These are phyloP conservation scores for Noturus placidus DNA, from an alignment of 2,113 vertebrate genomes.

Conservation along the genomic window DNA sequence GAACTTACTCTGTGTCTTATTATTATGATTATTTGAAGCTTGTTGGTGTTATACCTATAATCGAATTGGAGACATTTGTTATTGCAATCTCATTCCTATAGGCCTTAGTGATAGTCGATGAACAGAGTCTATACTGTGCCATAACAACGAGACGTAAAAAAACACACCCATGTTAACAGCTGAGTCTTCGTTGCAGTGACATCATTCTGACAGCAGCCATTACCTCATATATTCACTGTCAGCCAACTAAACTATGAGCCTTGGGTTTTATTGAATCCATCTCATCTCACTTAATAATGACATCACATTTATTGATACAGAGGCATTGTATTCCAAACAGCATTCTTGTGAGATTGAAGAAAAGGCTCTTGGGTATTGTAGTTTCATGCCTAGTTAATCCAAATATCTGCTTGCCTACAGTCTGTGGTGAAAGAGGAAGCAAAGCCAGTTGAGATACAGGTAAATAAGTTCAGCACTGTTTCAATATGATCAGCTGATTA, in stretches of 20 bases:
- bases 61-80: neutral
- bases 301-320: slow-evolving; percentile 24
- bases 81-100: neutral
- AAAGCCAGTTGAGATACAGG: slow-evolving; percentile 49
- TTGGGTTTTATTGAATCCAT: slow-evolving; percentile 21
- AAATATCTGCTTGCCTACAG: slow-evolving; percentile 53
- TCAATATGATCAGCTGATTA: neutral
- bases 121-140: neutral
- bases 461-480: slow-evolving; percentile 48
- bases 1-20: neutral
- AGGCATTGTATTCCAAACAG: slow-evolving; percentile 17
- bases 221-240: slow-evolving; percentile 39
- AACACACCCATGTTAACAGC: slow-evolving; percentile 2
- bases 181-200: slow-evolving; percentile 21
- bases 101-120: neutral
- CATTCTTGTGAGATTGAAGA: slow-evolving; percentile 20
- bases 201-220: slow-evolving; percentile 41
- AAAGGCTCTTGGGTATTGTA: slow-evolving; percentile 31
- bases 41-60: neutral
- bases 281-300: slow-evolving; percentile 22
- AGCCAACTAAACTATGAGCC: slow-evolving; percentile 44
- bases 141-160: neutral
- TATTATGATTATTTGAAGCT: neutral
- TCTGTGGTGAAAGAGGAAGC: slow-evolving; percentile 45
- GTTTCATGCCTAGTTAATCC: slow-evolving; percentile 38